Conservation (phyloP, 2,113 vertebrate genomes). For the Microcebus lehilahytsara region DNA sequence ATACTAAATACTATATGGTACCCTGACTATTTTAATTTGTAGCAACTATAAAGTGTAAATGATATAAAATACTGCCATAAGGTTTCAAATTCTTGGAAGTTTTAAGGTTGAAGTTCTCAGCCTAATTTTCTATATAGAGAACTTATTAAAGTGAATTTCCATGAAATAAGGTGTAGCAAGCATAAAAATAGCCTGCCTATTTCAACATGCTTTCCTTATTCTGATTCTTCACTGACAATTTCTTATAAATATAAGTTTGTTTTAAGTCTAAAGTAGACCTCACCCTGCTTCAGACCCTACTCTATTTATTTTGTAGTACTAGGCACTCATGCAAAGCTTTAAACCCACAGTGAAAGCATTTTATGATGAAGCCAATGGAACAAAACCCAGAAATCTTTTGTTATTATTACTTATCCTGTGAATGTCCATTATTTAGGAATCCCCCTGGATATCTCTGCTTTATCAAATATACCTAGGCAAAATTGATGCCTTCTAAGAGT, state of each 20-base stretch:
- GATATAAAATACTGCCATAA: neutral
- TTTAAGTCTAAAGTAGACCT: neutral
- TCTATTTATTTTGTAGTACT: neutral
- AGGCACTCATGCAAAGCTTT: neutral
- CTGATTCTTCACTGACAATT: neutral
- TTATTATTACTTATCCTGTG: neutral
- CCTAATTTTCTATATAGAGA: neutral
- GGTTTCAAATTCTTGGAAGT: neutral
- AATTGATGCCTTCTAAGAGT: neutral
- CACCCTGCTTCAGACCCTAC: neutral
- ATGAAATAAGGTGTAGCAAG: neutral
- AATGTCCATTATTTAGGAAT: conserved; percentile 8
- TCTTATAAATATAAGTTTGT: neutral
- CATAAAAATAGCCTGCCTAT: neutral
- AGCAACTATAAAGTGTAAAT: neutral
- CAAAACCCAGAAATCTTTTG: neutral
- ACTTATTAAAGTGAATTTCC: neutral
- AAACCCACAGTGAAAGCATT: neutral
- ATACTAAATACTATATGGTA: neutral
- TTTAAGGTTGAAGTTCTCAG: neutral
- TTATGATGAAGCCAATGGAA: neutral
- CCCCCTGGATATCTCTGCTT: neutral
- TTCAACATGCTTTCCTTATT: neutral
- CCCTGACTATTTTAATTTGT: neutral
- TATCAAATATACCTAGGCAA: neutral